Evolutionary conservation across 2,888 invertebrate species (phyloP).

Genomic region (Pachydiplax longipennis): DNA sequence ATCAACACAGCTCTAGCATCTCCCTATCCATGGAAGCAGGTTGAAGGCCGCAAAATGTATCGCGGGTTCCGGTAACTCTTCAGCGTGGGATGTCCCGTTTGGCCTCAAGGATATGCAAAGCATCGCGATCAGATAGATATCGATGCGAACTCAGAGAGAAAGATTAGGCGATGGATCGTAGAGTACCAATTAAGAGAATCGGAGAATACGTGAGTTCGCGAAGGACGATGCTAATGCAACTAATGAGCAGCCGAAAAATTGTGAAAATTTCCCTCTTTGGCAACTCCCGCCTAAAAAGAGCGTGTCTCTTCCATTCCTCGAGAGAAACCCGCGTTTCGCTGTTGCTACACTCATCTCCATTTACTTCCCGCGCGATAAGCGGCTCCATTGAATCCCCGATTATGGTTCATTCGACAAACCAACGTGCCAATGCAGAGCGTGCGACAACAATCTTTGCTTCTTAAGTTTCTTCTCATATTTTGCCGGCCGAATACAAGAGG

Average conservation of each 20-base stretch:
- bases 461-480: neutral
- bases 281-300: neutral
- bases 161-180: neutral
- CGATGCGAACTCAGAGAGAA: too few species aligned
- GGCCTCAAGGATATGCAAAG: neutral
- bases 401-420: too few species aligned
- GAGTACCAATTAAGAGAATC: neutral
- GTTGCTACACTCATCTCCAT: neutral
- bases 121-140: neutral
- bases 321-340: neutral
- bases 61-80: neutral
- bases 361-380: neutral
- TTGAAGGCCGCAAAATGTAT: neutral
- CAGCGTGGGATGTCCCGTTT: neutral
- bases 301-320: neutral
- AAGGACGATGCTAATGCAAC: neutral
- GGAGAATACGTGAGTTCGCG: neutral
- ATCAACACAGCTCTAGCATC: too few species aligned
- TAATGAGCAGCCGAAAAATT: neutral
- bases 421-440: neutral
- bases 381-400: too few species aligned
- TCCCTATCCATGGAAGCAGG: too few species aligned
- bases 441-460: neutral
- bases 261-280: neutral
- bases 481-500: neutral